Evolutionary conservation across 1,140 invertebrate genomes (phyloP), one percentile per base, ranked within the genome.

Genomic region (Mactra quadrangularis): DNA sequence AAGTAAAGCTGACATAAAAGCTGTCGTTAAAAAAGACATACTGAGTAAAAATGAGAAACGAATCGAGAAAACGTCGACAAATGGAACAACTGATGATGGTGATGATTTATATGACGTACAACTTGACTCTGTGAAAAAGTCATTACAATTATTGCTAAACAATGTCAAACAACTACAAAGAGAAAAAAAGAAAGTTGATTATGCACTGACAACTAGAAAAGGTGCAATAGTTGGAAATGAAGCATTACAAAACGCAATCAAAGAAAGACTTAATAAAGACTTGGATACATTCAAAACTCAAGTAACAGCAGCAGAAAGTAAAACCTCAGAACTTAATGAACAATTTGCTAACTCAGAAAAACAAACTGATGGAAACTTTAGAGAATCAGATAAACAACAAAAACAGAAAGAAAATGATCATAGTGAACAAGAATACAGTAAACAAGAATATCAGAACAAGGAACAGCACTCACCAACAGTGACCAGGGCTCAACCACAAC

Each of bases 171-270:
- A 57, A 53, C 15, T 78, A 55, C 66, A 78, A 29, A 35, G 38
- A 41, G 57, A 78, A 33, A 78, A 78, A 38, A 33, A 68, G 33
- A 45, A 78, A 68, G 33, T 78, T 17, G 60, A 78, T 47, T 75
- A 57, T 55, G 72, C 72, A 17, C 13, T 60, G 22, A 22, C 15
- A 19, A 53, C 27, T 17, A 29, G 64, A 19, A 68, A 78, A 27
- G 38, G 64, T 68, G 52, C 29, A 38, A 17, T 45, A 41, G 47
- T 38, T 2, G 64, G 45, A 78, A 78, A 78, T 25, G 27, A 38
- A 22, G n/a, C 41, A 53, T 3, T 78, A 1, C 29, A 55, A 68
- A 68, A 66, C 38, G 76, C 60, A 35, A 66, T 78, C 22, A 19
- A 55, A 38, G 76, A 66, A 19, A 66, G 55, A 55, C 41, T 78